Base-by-base conservation (phyloP, 2,888 invertebrate genomes). In the Pilophorus perplexus region DNA sequence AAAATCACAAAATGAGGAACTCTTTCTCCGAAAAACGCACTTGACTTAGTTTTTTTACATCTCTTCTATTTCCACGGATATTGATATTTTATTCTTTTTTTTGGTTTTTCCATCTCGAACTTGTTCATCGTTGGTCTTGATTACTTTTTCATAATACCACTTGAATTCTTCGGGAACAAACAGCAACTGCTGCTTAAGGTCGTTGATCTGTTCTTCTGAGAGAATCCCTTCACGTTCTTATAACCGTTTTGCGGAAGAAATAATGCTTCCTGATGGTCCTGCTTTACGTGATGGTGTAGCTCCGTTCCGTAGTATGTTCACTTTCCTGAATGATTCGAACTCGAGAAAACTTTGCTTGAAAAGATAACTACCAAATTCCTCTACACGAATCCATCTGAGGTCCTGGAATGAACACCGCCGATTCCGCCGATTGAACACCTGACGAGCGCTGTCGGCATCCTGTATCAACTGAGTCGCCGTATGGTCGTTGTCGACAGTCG, bases 391-490 rank as follows among this genome's bases (percentile, higher is more conserved):
- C 73, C 72, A 73, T 67, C 72, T 72, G 16, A 73, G 71, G 69
- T 73, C 73, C 54, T 72, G 69, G 54, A 74, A 74, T 20, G 65
- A n/a, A n/a, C n/a, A n/a, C n/a, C n/a, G n/a, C n/a, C n/a, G n/a
- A n/a, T n/a, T n/a, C n/a, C n/a, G n/a, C n/a, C n/a, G n/a, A n/a
- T n/a, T n/a, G n/a, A n/a, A n/a, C n/a, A 83, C 83, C 78, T 87
- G 87, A 77, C 89, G 89, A 14, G 88, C 87, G 77, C 87, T 89
- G 75, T 89, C 88, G 1, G 90, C 90, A 77, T 90, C 90, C 74
- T 86, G 85, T 70, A 90, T 85, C 25, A 87, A 81, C 50, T 83
- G 82, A 33, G 84, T 84, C 70, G 83, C 82, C 70, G 82, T 82
- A 42, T 81, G 81, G 52, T 81, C 81, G 25, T 78, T 77, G 6